Percentiles rank a stretch among this genome's conserved stretches.
Conservation (phyloP, 1,140 invertebrate species). For the Hyles vespertilio region DNA sequence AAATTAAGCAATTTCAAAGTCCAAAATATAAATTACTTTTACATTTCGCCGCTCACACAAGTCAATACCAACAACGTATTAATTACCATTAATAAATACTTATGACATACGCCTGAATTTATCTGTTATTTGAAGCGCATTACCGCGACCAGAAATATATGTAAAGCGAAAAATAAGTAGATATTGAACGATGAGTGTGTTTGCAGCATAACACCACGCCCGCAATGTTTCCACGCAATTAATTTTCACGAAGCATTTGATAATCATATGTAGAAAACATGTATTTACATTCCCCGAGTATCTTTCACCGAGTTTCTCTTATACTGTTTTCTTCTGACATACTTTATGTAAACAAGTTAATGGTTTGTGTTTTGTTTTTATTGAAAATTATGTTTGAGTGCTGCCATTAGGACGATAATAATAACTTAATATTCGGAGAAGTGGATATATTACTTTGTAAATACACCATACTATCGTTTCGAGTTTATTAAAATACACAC, state of each 20-base stretch:
- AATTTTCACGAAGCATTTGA: constrained; percentile 39
- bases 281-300: constrained; percentile 24
- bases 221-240: constrained; percentile 37
- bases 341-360: constrained; percentile 3
- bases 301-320: not conserved
- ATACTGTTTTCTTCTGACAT: not conserved
- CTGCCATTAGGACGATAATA: not conserved
- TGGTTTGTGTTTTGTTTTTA: not conserved
- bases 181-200: constrained; percentile 26
- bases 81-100: too few relatives aligned
- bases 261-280: constrained; percentile 26
- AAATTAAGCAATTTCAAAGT: too few relatives aligned
- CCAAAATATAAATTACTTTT: too few relatives aligned
- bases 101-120: too few relatives aligned
- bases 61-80: too few relatives aligned
- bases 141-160: not conserved
- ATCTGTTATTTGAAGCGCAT: too few relatives aligned
- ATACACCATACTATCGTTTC: not conserved
- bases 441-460: not conserved
- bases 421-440: not conserved
- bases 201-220: constrained; percentile 14
- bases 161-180: not conserved
- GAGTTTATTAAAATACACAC: too few relatives aligned
- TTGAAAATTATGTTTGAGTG: not conserved
- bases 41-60: too few relatives aligned